These are phyloP conservation scores for Mareca strepera DNA, from an alignment of 2,797 vertebrate genomes.

Conservation along the genomic window DNA sequence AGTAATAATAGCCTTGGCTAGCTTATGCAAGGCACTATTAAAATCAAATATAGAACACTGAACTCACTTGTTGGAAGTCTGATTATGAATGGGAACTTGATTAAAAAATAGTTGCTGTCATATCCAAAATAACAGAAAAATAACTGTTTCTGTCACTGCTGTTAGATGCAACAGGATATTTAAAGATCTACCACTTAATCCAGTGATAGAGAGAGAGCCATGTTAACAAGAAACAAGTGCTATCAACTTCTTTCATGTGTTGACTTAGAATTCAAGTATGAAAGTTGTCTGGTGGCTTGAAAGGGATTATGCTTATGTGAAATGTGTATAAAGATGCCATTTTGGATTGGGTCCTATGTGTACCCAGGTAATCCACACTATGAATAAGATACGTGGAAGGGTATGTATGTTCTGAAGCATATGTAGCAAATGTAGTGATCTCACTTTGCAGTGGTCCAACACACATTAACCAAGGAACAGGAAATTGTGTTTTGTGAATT, in stretches of 20 bases:
- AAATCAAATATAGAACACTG: conserved; percentile 5
- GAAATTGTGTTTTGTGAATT: neutral
- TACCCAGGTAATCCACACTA: neutral
- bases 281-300: neutral
- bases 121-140: conserved; percentile 35
- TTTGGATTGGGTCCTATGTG: neutral
- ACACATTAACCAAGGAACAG: neutral
- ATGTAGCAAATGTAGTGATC: neutral
- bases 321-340: neutral
- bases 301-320: neutral
- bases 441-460: neutral
- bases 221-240: neutral
- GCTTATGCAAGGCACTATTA: neutral
- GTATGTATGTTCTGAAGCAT: neutral
- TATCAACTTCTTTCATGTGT: neutral
- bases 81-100: conserved; percentile 36
- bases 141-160: neutral
- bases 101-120: conserved; percentile 1
- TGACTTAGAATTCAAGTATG: neutral
- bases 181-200: neutral
- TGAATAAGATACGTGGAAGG: neutral
- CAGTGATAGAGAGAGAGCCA: neutral
- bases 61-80: neutral
- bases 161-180: neutral
- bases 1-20: conserved; percentile 16